phyloP scores from a whole-genome alignment of 2,797 vertebrate genomes.

The Sebastes hubbsi region DNA sequence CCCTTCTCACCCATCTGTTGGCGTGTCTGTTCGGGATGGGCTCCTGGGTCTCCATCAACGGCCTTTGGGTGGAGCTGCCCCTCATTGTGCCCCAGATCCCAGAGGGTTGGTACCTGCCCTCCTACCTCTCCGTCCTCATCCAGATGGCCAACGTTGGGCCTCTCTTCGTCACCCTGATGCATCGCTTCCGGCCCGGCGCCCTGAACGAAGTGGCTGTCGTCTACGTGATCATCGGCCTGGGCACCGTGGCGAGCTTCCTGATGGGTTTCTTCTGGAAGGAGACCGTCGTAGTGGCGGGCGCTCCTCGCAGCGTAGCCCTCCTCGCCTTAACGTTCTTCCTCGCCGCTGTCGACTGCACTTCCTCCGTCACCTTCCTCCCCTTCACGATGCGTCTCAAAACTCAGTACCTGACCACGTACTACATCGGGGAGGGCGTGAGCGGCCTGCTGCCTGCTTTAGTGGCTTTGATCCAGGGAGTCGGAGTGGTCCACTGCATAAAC shows the following conservation, averaged over 20 bases:
- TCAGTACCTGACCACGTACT: constrained; percentile 85
- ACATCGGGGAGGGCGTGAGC: constrained; percentile 83
- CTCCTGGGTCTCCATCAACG: constrained; percentile 90
- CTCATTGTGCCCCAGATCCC: constrained; percentile 82
- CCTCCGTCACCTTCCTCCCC: constrained; percentile 89
- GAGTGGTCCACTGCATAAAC: constrained; percentile 79
- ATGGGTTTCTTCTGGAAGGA: constrained; percentile 85
- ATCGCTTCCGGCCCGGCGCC: constrained; percentile 76
- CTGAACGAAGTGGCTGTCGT: constrained; percentile 79
- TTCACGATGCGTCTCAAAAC: constrained; percentile 85
- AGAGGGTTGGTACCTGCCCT: constrained; percentile 87
- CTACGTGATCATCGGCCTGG: constrained; percentile 78
- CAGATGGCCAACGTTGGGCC: constrained; percentile 89
- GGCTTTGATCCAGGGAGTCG: constrained; percentile 84
- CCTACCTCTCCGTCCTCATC: constrained; percentile 87
- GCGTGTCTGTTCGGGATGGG: constrained; percentile 85
- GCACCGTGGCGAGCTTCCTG: constrained; percentile 75
- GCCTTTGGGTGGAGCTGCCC: constrained; percentile 89
- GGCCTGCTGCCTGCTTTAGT: constrained; percentile 81
- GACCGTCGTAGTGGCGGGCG: constrained; percentile 48
- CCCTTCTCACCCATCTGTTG: constrained; percentile 79
- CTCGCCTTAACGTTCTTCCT: constrained; percentile 85
- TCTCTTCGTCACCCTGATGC: constrained; percentile 83
- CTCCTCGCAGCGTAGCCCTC: constrained; percentile 77
- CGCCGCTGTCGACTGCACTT: constrained; percentile 88